These are phyloP conservation scores for Entomyzon cyanotis DNA, from an alignment of 2,113 vertebrate genomes.

Conservation along the genomic window DNA sequence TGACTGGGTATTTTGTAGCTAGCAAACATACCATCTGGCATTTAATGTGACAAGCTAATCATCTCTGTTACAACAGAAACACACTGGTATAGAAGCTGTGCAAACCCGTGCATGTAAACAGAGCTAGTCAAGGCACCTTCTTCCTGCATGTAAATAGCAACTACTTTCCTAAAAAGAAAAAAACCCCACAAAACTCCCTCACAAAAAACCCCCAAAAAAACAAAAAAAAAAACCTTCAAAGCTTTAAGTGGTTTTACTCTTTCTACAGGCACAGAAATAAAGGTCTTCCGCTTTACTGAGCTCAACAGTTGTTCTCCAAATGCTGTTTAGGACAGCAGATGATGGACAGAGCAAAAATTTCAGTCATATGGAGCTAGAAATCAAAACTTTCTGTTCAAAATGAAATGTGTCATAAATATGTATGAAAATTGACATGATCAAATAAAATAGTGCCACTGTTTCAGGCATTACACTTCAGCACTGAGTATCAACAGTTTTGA, in stretches of 20 bases:
- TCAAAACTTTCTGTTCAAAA: background rate
- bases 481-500: background rate
- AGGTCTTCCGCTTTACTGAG: background rate
- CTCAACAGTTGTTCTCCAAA: background rate
- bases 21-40: background rate
- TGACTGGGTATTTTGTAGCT: background rate
- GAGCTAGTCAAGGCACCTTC: background rate
- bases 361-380: background rate
- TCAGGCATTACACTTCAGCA: background rate
- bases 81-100: background rate
- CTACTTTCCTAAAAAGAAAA: background rate
- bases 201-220: too few relatives aligned
- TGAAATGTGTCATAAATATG: background rate
- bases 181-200: background rate
- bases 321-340: background rate
- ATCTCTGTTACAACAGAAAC: background rate
- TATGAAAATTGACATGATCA: background rate
- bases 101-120: background rate
- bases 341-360: background rate
- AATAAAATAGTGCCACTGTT: background rate
- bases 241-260: background rate
- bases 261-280: background rate
- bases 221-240: fast-evolving
- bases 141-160: background rate
- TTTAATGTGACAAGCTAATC: background rate